Evolutionary conservation across 2,113 vertebrate genomes (phyloP).

Genomic region (Genyomyrus donnyi): DNA sequence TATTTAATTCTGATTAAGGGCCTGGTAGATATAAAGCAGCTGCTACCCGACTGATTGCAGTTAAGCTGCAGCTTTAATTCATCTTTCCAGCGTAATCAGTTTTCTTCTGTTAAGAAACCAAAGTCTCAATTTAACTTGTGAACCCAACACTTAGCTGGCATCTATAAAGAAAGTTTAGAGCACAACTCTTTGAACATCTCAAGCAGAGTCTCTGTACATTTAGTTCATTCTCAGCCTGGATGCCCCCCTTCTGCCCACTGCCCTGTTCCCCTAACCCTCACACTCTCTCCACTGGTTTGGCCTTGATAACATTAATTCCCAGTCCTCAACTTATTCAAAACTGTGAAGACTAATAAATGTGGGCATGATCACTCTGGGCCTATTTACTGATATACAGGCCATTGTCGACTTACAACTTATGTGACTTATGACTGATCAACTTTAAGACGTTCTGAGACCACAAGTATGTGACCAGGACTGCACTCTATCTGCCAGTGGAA

Average conservation of each 20-base stretch:
- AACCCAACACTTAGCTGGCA: neutral
- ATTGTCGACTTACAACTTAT: neutral
- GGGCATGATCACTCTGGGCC: neutral
- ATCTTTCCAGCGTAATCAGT: neutral
- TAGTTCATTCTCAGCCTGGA: neutral
- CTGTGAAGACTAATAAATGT: neutral
- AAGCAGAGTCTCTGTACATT: neutral
- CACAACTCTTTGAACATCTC: neutral
- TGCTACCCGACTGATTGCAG: neutral
- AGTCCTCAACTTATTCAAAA: neutral
- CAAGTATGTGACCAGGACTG: neutral
- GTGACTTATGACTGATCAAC: neutral
- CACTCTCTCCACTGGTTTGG: neutral
- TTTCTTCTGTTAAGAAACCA: neutral
- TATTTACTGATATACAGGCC: neutral
- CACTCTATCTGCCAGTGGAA: neutral
- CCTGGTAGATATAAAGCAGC: neutral
- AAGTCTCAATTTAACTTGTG: neutral
- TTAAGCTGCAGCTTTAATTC: neutral
- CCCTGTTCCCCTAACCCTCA: neutral
- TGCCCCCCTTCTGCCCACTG: neutral
- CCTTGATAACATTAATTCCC: neutral
- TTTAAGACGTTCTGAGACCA: neutral
- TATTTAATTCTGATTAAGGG: neutral
- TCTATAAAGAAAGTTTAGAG: neutral